Conservation (phyloP, 2,797 vertebrate species). For the Pogonophryne albipinna region DNA sequence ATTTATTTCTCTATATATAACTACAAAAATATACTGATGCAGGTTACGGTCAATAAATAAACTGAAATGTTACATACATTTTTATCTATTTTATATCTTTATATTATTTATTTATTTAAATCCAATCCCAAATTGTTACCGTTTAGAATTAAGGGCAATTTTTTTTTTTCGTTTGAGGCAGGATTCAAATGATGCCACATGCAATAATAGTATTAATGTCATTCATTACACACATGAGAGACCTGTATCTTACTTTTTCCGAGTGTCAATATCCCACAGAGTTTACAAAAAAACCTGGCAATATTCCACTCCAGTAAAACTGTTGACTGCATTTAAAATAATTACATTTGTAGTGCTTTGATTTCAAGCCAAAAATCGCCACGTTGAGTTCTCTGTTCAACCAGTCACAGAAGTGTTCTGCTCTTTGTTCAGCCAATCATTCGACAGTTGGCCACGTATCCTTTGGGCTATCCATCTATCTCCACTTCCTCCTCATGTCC, state of each 20-base stretch:
- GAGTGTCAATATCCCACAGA: conserved; percentile 47
- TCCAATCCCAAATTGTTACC: not conserved
- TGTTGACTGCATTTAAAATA: conserved; percentile 68
- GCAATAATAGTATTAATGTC: conserved; percentile 15
- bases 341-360: conserved; percentile 58
- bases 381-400: conserved; percentile 55
- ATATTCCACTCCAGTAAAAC: conserved; percentile 53
- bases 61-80: too few relatives aligned
- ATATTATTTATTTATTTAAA: not conserved
- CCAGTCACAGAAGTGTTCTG: conserved; percentile 61
- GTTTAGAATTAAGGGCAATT: not conserved
- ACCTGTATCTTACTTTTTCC: conserved; percentile 30
- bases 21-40: not conserved
- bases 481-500: conserved; percentile 71
- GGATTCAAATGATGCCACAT: conserved; percentile 27
- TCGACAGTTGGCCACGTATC: conserved; percentile 63
- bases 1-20: too few relatives aligned
- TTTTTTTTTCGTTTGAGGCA: conserved; percentile 14
- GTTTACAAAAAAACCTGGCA: conserved; percentile 50
- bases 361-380: conserved; percentile 54
- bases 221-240: conserved; percentile 43
- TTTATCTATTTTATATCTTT: not conserved
- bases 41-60: not conserved
- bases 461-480: conserved; percentile 68
- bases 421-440: conserved; percentile 74